Percentiles rank a stretch among this genome's conserved stretches.
Conservation (phyloP, 2,797 vertebrate species). For the Anniella stebbinsi region DNA sequence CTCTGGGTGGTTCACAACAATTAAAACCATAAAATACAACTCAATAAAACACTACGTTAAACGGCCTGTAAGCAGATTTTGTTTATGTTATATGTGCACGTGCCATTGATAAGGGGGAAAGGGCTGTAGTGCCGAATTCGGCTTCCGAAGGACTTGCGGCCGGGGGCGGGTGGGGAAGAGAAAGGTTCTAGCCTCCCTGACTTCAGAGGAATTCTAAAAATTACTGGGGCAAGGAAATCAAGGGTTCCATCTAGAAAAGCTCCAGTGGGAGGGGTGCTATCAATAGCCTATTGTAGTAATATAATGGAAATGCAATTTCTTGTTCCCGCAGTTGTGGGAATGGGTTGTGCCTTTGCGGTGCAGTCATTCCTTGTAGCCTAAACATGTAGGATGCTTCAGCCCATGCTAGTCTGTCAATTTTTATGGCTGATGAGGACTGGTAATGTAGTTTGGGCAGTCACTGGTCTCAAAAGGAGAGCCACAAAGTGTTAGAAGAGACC, state of each 20-base stretch:
- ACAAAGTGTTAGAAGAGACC: too few species aligned
- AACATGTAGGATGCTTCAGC: neutral
- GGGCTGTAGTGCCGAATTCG: neutral
- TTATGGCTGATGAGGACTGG: neutral
- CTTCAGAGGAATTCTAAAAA: neutral
- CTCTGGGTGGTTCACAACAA: too few species aligned
- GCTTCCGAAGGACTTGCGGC: neutral
- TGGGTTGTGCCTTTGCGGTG: too few species aligned
- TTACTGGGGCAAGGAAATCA: neutral
- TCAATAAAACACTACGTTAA: too few species aligned
- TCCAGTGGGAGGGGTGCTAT: neutral
- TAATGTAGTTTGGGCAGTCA: neutral
- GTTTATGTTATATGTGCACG: neutral
- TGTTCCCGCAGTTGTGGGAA: neutral
- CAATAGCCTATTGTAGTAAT: neutral
- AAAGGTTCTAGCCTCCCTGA: neutral
- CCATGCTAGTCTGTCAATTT: too few species aligned
- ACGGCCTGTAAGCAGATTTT: neutral
- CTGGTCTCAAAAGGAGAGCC: neutral
- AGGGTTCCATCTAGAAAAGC: neutral
- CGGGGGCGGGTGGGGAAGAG: neutral
- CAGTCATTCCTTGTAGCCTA: neutral
- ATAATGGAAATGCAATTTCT: neutral
- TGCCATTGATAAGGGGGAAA: neutral
- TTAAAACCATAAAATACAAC: too few species aligned